Evolutionary conservation across 2,888 invertebrate species (phyloP).

Genomic region (Apodemia hepburni): DNA sequence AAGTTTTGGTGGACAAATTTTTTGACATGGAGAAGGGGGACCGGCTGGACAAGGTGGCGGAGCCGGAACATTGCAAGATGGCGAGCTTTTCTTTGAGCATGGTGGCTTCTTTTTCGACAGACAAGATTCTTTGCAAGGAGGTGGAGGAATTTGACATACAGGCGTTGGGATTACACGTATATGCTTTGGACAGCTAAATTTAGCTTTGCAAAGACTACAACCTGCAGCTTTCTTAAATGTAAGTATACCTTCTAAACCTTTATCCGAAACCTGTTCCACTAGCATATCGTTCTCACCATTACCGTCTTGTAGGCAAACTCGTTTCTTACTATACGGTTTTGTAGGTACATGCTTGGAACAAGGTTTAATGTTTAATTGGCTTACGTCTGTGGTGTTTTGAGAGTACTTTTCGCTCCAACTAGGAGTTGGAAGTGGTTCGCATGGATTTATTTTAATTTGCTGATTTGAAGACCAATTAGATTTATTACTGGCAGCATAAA

Average conservation of each 20-base stretch:
- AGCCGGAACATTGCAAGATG: conserved; percentile 25
- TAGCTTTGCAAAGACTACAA: conserved; percentile 37
- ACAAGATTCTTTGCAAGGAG: conserved; percentile 38
- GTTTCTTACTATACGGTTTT: conserved; percentile 39
- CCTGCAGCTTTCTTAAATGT: conserved; percentile 36
- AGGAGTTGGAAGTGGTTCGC: conserved; percentile 29
- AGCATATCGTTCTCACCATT: conserved; percentile 34
- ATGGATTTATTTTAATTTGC: conserved; percentile 22
- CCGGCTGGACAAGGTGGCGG: conserved; percentile 25
- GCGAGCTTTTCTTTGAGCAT: conserved; percentile 32
- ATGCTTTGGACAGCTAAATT: conserved; percentile 34
- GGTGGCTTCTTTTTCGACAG: conserved; percentile 33
- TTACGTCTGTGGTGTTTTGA: conserved; percentile 27
- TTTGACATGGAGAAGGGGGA: conserved; percentile 22
- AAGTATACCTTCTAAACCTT: conserved; percentile 40
- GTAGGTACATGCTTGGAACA: conserved; percentile 28
- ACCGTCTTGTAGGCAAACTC: conserved; percentile 44
- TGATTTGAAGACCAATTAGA: conserved; percentile 41
- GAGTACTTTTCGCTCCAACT: conserved; percentile 38
- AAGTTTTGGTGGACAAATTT: conserved; percentile 22
- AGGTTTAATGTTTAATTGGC: conserved; percentile 32
- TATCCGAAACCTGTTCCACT: conserved; percentile 27
- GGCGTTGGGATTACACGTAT: conserved; percentile 33
- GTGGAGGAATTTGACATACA: conserved; percentile 35
- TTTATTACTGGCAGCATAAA: conserved; percentile 48